Conservation (phyloP, 2,888 invertebrate genomes). For the Polydrusus pterygomalis region DNA sequence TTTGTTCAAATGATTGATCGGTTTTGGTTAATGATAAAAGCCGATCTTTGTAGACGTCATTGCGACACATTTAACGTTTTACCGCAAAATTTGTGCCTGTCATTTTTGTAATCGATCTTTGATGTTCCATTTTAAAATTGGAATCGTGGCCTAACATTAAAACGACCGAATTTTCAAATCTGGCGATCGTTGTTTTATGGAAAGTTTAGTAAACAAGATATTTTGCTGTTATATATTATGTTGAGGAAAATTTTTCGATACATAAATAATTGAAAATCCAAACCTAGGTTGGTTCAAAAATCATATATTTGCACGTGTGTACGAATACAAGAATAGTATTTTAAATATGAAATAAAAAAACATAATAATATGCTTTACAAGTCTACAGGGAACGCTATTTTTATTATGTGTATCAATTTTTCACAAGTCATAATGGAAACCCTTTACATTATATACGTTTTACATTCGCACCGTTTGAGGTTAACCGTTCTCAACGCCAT, state of each 20-base stretch:
- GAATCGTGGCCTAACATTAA: slow-evolving; percentile 6
- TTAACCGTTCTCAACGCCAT: slow-evolving; percentile 36
- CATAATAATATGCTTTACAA: no score
- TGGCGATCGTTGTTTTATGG: background rate
- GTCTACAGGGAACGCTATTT: no score
- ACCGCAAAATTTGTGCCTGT: slow-evolving; percentile 45
- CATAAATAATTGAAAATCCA: background rate
- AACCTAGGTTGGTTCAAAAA: no score
- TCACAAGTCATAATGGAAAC: background rate
- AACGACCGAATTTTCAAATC: background rate
- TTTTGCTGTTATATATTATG: background rate
- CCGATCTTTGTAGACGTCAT: slow-evolving; percentile 47
- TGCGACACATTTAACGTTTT: slow-evolving; percentile 47
- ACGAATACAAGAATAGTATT: no score
- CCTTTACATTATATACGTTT: background rate
- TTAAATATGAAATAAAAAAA: no score
- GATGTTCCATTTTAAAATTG: slow-evolving; percentile 28
- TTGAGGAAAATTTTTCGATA: background rate
- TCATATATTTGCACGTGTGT: no score
- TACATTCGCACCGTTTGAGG: slow-evolving; percentile 10
- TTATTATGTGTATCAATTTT: no score
- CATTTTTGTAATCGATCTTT: slow-evolving; percentile 34
- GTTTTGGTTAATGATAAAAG: slow-evolving; percentile 42
- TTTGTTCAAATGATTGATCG: slow-evolving; percentile 44
- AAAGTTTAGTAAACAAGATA: background rate